Base-by-base conservation (phyloP, 2,113 vertebrate genomes). In the Ophiodon elongatus region DNA sequence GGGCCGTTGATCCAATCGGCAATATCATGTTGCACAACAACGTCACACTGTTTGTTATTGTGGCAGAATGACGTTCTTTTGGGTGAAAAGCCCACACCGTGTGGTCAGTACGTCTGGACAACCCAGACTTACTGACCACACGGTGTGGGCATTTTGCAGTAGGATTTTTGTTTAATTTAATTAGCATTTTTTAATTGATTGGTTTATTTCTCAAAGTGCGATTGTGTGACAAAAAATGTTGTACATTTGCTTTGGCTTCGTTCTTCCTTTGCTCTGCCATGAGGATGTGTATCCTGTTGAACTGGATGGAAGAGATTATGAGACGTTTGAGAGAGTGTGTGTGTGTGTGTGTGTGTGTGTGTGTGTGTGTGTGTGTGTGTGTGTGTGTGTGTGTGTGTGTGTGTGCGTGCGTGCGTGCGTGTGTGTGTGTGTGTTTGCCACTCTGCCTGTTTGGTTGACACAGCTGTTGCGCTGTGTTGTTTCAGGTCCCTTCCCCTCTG, bases 391-490 rank as follows among this genome's bases (percentile, higher is more conserved):
- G 37, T 73, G 64, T 66, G 37, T 70, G 54, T 57, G 35, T 47
- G 45, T 50, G 47, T 37, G 57, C 43, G 45, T 33, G 25, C 68
- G 10, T 57, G 56, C 67, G 59, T 65, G 45, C 69, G 63, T 66
- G 43, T 78, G 60, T 65, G 45, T 73, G 63, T 66, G 50, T 78
- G 76, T 81, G 69, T 68, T 41, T 54, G 43, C 1, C 7, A 6
- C 33, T 47, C 41, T 73, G 62, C 41, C 57, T 82, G 79, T 78
- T 80, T 66, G 71, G 92, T 94, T 94, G 85, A 88, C 91, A 90
- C 91, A 94, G 94, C 93, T 94, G 93, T 77, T 76, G 75, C 56
- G 0, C 19, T 54, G 83, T 93, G 92, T 93, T 93, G 87, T 82
- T 85, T 90, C 85, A 92, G 87, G 73, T 86, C 72, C 45, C 41